A percentile compares a stretch with the other conserved stretches of the same genome.
These are phyloP conservation scores for Limenitis camilla DNA, from an alignment of 2,888 invertebrate species.

Conservation along the genomic window DNA sequence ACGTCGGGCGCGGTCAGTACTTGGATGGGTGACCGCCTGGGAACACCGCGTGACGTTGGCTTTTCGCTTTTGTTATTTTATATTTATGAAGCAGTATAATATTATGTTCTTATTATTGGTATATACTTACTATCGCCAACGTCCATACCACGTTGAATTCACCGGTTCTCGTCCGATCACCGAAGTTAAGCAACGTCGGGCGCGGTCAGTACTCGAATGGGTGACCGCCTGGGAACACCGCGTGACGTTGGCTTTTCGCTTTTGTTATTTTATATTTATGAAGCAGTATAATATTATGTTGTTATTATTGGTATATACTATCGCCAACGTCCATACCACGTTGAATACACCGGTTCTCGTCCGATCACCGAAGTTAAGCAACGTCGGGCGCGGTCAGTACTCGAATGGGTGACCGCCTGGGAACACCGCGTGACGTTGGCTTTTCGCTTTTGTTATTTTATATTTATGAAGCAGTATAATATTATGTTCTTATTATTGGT, in stretches of 20 bases:
- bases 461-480: no score
- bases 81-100: no score
- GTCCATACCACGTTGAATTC: constrained; percentile 43
- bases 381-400: constrained; percentile 44
- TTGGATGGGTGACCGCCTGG: constrained; percentile 52
- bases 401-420: constrained; percentile 52
- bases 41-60: constrained; percentile 48
- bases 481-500: no score
- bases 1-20: constrained; percentile 44
- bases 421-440: constrained; percentile 48
- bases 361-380: constrained; percentile 48
- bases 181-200: constrained; percentile 46
- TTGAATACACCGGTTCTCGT: constrained; percentile 44
- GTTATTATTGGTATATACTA: neutral
- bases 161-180: constrained; percentile 48
- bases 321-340: constrained; percentile 42
- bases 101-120: no score
- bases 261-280: no score
- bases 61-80: no score
- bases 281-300: no score
- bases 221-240: constrained; percentile 51
- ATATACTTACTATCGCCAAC: no score
- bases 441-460: no score
- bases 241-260: constrained; percentile 43
- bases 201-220: constrained; percentile 49